phyloP scores from a whole-genome alignment of 2,888 invertebrate species.

The Esperia sulphurella region DNA sequence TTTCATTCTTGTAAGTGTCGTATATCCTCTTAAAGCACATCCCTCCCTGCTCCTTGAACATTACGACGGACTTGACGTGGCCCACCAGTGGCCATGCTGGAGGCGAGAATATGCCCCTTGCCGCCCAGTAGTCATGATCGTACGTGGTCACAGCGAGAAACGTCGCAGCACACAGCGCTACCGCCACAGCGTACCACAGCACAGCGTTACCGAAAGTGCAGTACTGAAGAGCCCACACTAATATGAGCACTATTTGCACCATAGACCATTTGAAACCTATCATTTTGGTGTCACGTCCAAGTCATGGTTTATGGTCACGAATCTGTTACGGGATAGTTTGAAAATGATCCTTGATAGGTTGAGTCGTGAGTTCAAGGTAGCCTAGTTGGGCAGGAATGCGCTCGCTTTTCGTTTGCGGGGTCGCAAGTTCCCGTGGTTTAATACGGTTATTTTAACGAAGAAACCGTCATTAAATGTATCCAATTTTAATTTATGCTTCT shows the following conservation, averaged over 20 bases:
- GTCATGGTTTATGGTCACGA: constrained; percentile 24
- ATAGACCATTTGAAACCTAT: constrained; percentile 58
- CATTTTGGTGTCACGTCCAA: constrained; percentile 43
- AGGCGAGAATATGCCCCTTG: constrained; percentile 59
- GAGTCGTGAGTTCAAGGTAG: neutral
- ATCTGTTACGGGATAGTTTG: neutral
- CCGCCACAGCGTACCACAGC: constrained; percentile 43
- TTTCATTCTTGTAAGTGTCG: constrained; percentile 50
- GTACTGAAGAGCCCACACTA: constrained; percentile 46
- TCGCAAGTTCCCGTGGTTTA: too few species aligned
- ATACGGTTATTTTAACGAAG: too few species aligned
- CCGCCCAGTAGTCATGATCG: constrained; percentile 67
- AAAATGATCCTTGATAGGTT: neutral
- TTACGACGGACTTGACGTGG: constrained; percentile 57
- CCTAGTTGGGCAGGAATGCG: too few species aligned
- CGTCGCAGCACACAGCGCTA: constrained; percentile 27
- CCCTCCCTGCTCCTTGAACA: constrained; percentile 66
- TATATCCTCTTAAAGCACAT: constrained; percentile 67
- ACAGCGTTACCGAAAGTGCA: constrained; percentile 45
- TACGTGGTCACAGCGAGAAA: constrained; percentile 51
- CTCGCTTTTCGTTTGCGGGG: too few species aligned
- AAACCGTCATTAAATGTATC: too few species aligned
- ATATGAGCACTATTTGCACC: constrained; percentile 37
- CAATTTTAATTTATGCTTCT: too few species aligned
- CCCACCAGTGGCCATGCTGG: constrained; percentile 64